phyloP scores from a whole-genome alignment of 2,797 vertebrate genomes.

The Tarsius wallacei region DNA sequence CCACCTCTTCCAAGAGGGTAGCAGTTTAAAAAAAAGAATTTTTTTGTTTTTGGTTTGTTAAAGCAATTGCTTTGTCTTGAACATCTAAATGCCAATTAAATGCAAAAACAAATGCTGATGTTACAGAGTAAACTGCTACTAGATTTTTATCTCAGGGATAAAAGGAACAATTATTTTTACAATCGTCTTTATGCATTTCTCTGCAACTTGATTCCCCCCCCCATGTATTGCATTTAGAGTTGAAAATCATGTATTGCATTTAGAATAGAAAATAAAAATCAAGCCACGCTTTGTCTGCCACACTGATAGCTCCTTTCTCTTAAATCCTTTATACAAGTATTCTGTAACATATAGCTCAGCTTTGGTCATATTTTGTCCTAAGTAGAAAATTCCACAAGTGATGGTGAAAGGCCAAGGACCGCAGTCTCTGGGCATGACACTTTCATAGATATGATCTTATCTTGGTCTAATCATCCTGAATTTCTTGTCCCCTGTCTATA shows the following conservation, averaged over 20 bases:
- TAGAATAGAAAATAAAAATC: conserved; percentile 26
- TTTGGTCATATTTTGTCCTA: neutral
- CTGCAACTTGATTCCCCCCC: conserved; percentile 2
- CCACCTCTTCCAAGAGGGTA: neutral
- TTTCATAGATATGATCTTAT: neutral
- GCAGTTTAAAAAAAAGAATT: neutral
- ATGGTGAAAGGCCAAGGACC: neutral
- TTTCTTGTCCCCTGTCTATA: neutral
- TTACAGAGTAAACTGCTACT: conserved; percentile 43
- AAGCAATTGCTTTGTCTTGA: conserved; percentile 51
- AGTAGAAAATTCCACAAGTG: neutral
- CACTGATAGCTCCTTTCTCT: neutral
- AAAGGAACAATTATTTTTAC: conserved; percentile 43
- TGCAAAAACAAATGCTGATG: conserved; percentile 49
- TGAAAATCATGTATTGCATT: neutral
- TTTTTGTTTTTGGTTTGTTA: neutral
- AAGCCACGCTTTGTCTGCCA: neutral
- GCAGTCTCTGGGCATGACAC: neutral
- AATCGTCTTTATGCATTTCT: conserved; percentile 59
- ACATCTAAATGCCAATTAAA: conserved; percentile 44
- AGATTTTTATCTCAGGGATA: neutral
- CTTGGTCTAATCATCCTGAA: neutral
- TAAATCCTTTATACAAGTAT: neutral
- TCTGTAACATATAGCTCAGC: neutral
- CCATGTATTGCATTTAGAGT: neutral